A percentile compares a stretch with the other conserved stretches of the same genome.
Evolutionary conservation across 1,140 invertebrate species (phyloP).

Genomic region (Drosophila guanche): DNA sequence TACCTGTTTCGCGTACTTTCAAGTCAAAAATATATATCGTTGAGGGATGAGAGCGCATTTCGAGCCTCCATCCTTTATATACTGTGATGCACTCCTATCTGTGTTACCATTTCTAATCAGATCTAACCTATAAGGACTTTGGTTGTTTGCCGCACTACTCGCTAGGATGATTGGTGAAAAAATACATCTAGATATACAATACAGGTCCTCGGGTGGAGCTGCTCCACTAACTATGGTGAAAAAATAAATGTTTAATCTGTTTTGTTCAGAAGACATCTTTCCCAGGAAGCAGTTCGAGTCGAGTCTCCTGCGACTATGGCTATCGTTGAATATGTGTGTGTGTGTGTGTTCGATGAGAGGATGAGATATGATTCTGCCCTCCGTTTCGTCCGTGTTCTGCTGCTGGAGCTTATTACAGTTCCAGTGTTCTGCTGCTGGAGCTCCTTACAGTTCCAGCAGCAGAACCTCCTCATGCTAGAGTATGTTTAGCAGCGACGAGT

Average conservation of each 20-base stretch:
- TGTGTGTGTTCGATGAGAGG: slow-evolving; percentile 32
- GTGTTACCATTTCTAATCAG: slow-evolving; percentile 38
- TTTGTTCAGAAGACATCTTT: slow-evolving; percentile 32
- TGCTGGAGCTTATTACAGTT: slow-evolving; percentile 60
- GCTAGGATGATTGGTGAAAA: slow-evolving; percentile 81
- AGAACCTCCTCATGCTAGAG: slow-evolving; percentile 84
- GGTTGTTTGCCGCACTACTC: slow-evolving; percentile 79
- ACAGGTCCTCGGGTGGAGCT: slow-evolving; percentile 20
- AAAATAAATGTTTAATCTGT: slow-evolving; percentile 38
- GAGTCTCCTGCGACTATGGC: slow-evolving; percentile 55
- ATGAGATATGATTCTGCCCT: slow-evolving; percentile 61
- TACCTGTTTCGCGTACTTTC: slow-evolving; percentile 52
- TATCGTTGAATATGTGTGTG: slow-evolving; percentile 70
- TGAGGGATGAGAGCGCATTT: slow-evolving; percentile 8
- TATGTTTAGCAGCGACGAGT: slow-evolving; percentile 84
- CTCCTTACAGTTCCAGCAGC: slow-evolving; percentile 76
- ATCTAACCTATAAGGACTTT: slow-evolving; percentile 80
- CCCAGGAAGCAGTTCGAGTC: slow-evolving; percentile 35
- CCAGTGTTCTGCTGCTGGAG: slow-evolving; percentile 66
- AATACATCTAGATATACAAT: slow-evolving; percentile 72
- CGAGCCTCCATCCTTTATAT: slow-evolving; percentile 10
- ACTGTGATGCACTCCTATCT: slow-evolving; percentile 44
- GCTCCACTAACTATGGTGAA: slow-evolving; percentile 17
- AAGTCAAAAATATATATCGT: slow-evolving; percentile 66
- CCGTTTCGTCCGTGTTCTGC: slow-evolving; percentile 45